Evolutionary conservation across 1,140 invertebrate genomes (phyloP), one percentile per base, ranked within the genome.

Genomic region (Myzus persicae): DNA sequence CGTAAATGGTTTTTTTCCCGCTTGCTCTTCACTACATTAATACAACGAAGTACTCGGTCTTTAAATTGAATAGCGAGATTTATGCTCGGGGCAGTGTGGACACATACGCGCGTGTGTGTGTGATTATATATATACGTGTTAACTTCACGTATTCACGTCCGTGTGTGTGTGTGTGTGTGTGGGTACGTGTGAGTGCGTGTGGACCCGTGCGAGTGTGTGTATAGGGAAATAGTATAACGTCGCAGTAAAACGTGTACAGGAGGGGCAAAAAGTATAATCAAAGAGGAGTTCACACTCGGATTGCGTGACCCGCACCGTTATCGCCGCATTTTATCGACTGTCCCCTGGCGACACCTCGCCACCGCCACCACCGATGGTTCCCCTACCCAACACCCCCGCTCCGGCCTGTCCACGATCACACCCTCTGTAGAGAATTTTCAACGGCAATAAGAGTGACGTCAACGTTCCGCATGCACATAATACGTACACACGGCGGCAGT

Each of bases 271-370:
- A 93, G 81, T 93, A 85, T 85, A 85, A 93, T 93, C 91, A 93
- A 93, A 93, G 91, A 93, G 91, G 91, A 93, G 91, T 85, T 92
- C 91, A 93, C 76, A 82, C 91, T 93, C 91, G 81, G 81, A 93
- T 93, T 54, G 81, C 91, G 91, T 93, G 91, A 85, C 91, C 81
- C 76, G 81, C 46, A 85, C 91, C 81, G 91, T 93, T 93, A 85
- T 85, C 91, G 81, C 91, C 46, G 81, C 91, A 51, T 93, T 93
- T 93, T 93, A 93, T 93, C 91, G 91, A 93, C 91, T 93, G 76
- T 93, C 91, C 91, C 91, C 59, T 82, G 91, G 90, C 67, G 90
- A 92, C 91, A 92, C 40, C 91, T 82, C 91, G n/a, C 44, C 81
- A n/a, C 42, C 42, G 11, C 9, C 22, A 38, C 36, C 46, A 38